A percentile compares a stretch with the other conserved stretches of the same genome.
These are phyloP conservation scores for Ophion ellenae DNA, from an alignment of 2,888 invertebrate species.

Conservation along the genomic window DNA sequence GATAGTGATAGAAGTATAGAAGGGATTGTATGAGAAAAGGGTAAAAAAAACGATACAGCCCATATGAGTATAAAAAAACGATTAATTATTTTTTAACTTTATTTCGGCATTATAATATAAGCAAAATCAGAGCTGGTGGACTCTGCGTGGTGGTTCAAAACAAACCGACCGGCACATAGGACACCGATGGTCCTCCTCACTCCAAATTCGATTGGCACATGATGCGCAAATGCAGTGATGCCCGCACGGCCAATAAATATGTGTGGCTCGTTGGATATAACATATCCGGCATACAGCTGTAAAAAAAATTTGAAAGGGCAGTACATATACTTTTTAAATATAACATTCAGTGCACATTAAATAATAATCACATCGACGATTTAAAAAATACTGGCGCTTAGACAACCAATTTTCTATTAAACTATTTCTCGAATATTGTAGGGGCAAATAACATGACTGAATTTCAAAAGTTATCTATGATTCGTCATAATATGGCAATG, in stretches of 20 bases:
- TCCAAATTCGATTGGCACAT: slow-evolving; percentile 2
- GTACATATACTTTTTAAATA: slow-evolving; percentile 14
- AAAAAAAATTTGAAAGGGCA: not conserved
- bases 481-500: not conserved
- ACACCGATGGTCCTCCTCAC: slow-evolving; percentile 7
- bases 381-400: slow-evolving; percentile 5
- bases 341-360: not conserved
- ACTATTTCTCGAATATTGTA: slow-evolving; percentile 55
- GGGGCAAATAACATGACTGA: not conserved
- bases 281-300: not conserved
- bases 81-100: too few relatives aligned
- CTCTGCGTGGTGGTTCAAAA: not conserved
- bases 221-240: not conserved
- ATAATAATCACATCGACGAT: slow-evolving; percentile 9
- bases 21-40: too few relatives aligned
- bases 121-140: not conserved
- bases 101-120: too few relatives aligned
- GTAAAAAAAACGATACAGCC: too few relatives aligned
- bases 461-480: slow-evolving; percentile 8
- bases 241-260: not conserved
- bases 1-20: not conserved
- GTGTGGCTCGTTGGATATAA: not conserved
- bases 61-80: too few relatives aligned
- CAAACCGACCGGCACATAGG: slow-evolving; percentile 10
- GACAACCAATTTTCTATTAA: slow-evolving; percentile 20